Conservation (phyloP, 2,113 vertebrate species). For the Cyanistes caeruleus region DNA sequence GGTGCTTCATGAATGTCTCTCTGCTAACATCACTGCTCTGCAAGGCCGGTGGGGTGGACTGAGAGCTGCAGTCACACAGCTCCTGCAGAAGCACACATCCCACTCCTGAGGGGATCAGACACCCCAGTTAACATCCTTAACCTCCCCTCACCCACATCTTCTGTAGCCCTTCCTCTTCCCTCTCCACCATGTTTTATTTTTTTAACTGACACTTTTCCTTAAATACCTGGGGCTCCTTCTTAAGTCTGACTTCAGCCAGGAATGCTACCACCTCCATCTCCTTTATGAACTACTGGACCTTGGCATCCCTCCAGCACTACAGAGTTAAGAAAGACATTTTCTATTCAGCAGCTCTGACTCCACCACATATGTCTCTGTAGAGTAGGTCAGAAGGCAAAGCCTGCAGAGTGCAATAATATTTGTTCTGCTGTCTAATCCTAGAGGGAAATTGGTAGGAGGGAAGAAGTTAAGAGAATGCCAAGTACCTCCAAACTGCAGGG, state of each 20-base stretch:
- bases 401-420: slow-evolving; percentile 41
- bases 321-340: slow-evolving; percentile 32
- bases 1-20: rapidly evolving
- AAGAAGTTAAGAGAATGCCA: slow-evolving; percentile 36
- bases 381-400: slow-evolving; percentile 43
- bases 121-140: neutral
- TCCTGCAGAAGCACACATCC: neutral
- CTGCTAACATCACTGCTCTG: neutral
- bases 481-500: neutral
- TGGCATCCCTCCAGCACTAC: neutral
- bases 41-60: neutral
- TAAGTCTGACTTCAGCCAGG: neutral
- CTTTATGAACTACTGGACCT: neutral
- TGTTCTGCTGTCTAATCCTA: slow-evolving; percentile 32
- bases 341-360: neutral
- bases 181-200: neutral
- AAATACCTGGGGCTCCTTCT: neutral
- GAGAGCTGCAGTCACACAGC: neutral
- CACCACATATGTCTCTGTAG: slow-evolving; percentile 13
- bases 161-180: neutral
- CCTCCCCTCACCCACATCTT: neutral
- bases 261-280: neutral
- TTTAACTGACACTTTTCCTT: neutral
- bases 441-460: neutral
- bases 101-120: neutral